Conservation (phyloP, 2,888 invertebrate genomes). For the Apotomis turbidana region DNA sequence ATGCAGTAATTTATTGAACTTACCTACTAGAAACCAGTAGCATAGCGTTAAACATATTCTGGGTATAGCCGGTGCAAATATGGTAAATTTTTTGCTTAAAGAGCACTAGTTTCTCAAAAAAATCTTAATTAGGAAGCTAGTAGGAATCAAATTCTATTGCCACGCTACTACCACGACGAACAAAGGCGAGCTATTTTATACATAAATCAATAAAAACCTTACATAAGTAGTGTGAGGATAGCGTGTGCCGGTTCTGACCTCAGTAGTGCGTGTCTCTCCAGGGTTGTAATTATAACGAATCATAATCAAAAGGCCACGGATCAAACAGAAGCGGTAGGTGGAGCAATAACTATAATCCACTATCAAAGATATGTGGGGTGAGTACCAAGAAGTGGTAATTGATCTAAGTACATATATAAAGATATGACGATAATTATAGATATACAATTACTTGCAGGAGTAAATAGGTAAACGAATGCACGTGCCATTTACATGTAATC, state of each 20-base stretch:
- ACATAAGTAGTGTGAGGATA: constrained; percentile 24
- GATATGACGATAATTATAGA: too few species aligned
- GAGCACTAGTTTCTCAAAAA: too few species aligned
- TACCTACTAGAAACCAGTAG: neutral
- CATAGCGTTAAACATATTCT: too few species aligned
- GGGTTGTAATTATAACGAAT: constrained; percentile 65
- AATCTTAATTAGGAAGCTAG: too few species aligned
- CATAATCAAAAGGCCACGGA: constrained; percentile 63
- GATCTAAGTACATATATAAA: too few species aligned
- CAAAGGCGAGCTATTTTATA: neutral
- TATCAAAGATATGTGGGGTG: too few species aligned
- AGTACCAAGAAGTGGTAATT: too few species aligned
- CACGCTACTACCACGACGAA: neutral
- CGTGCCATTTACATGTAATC: neutral
- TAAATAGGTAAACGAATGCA: too few species aligned
- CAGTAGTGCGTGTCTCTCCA: constrained; percentile 43
- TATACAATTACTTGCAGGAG: too few species aligned
- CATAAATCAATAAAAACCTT: constrained; percentile 10
- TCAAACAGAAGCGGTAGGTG: constrained; percentile 66
- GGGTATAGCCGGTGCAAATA: too few species aligned
- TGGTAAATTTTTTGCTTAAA: too few species aligned
- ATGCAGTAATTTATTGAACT: neutral
- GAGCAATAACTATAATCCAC: neutral
- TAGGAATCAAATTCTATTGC: too few species aligned
- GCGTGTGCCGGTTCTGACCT: constrained; percentile 39